phyloP scores from a whole-genome alignment of 2,797 vertebrate species.

The Helostoma temminkii region DNA sequence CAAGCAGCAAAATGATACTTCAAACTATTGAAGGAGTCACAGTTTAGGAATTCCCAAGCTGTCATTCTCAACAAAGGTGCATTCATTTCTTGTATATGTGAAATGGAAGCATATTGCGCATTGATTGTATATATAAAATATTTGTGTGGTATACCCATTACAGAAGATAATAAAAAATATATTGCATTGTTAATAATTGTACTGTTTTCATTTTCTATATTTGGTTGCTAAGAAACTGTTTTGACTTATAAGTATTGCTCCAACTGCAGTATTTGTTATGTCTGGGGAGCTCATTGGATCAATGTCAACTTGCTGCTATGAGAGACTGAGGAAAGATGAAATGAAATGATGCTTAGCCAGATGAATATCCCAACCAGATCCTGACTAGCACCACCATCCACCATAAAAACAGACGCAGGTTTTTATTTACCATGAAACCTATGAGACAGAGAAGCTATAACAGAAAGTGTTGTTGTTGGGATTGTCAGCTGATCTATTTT shows the following conservation, averaged over 20 bases:
- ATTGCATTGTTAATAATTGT: constrained; percentile 37
- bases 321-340: constrained; percentile 77
- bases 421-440: constrained; percentile 79
- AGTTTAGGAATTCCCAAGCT: constrained; percentile 63
- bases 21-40: constrained; percentile 67
- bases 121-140: constrained; percentile 61
- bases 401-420: constrained; percentile 65
- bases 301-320: constrained; percentile 53
- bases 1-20: constrained; percentile 68
- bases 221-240: constrained; percentile 45
- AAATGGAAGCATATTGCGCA: constrained; percentile 22
- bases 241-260: constrained; percentile 26
- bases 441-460: constrained; percentile 55
- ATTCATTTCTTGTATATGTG: constrained; percentile 58
- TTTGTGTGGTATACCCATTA: constrained; percentile 48
- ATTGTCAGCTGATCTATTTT: constrained; percentile 17
- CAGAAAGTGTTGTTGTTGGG: constrained; percentile 1
- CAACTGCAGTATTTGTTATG: constrained; percentile 43
- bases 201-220: constrained; percentile 38
- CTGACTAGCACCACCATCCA: constrained; percentile 62
- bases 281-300: constrained; percentile 61
- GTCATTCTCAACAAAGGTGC: constrained; percentile 64
- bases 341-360: constrained; percentile 78
- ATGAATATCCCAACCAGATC: constrained; percentile 52
- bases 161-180: constrained; percentile 35